Evolutionary conservation across 1,140 invertebrate genomes (phyloP).

Genomic region (Stratiolaelaps scimitus): DNA sequence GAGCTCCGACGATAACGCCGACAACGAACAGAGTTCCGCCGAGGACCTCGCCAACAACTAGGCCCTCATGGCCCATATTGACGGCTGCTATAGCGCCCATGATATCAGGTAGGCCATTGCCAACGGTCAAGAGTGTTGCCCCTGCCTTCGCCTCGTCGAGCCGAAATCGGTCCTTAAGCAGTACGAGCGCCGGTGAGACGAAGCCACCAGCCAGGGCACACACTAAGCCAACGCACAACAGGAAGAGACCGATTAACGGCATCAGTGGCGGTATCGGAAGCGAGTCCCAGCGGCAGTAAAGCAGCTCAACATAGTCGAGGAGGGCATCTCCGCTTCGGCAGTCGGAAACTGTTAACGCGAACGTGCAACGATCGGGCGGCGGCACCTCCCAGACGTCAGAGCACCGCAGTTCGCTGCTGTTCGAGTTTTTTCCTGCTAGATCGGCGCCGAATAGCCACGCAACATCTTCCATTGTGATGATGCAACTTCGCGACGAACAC

Average conservation of each 20-base stretch:
- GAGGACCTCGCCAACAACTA: slow-evolving; percentile 12
- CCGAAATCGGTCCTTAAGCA: not conserved
- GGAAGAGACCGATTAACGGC: not conserved
- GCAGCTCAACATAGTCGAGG: slow-evolving; percentile 16
- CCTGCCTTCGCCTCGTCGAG: slow-evolving; percentile 13
- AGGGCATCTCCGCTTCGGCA: slow-evolving; percentile 18
- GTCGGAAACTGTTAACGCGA: not conserved
- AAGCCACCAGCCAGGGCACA: not conserved
- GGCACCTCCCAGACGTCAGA: slow-evolving; percentile 17
- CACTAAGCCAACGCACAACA: slow-evolving; percentile 1
- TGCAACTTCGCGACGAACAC: no score
- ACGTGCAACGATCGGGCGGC: not conserved
- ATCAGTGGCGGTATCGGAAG: not conserved
- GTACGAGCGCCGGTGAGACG: slow-evolving; percentile 2
- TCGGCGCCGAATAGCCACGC: not conserved
- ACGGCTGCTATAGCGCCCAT: slow-evolving; percentile 19
- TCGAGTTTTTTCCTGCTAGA: not conserved
- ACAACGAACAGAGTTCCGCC: slow-evolving; percentile 21
- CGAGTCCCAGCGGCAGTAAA: slow-evolving; percentile 2
- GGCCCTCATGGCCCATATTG: slow-evolving; percentile 17
- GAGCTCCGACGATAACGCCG: slow-evolving; percentile 13
- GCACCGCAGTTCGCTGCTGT: not conserved
- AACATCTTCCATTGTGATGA: not conserved
- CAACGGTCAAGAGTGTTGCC: slow-evolving; percentile 17
- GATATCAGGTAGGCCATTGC: slow-evolving; percentile 13